A percentile compares a stretch with the other conserved stretches of the same genome.
These are phyloP conservation scores for Drosophila seguyi DNA, from an alignment of 1,140 invertebrate species.

Conservation along the genomic window DNA sequence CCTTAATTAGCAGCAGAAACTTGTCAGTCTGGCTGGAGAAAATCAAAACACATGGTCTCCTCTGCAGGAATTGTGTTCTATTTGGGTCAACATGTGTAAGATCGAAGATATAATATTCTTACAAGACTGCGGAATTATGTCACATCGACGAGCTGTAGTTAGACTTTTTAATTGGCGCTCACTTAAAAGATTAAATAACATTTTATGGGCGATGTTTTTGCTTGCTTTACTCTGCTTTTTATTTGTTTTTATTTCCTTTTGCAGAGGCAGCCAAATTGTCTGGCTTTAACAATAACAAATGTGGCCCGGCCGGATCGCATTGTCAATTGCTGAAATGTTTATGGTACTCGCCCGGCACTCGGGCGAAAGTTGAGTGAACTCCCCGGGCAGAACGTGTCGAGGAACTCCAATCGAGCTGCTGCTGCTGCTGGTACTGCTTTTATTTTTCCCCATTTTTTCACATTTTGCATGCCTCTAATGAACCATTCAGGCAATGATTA, in stretches of 20 bases:
- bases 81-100: constrained; percentile 31
- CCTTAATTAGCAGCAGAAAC: constrained; percentile 35
- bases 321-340: constrained; percentile 52
- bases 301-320: constrained; percentile 5
- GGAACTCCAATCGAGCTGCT: constrained; percentile 41
- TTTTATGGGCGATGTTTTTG: constrained; percentile 29
- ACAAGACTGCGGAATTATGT: constrained; percentile 15
- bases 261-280: constrained; percentile 48
- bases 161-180: constrained; percentile 48
- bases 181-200: constrained; percentile 51
- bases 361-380: constrained; percentile 44
- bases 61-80: constrained; percentile 5
- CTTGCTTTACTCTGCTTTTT: constrained; percentile 1
- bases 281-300: constrained; percentile 47
- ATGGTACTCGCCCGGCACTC: constrained; percentile 8
- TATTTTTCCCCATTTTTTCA: constrained; percentile 63
- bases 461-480: constrained; percentile 76
- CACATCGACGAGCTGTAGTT: constrained; percentile 16
- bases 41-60: constrained; percentile 20
- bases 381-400: constrained; percentile 45
- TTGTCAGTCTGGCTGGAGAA: constrained; percentile 1
- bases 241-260: constrained; percentile 16
- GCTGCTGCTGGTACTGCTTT: constrained; percentile 14
- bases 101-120: constrained; percentile 22
- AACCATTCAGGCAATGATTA: constrained; percentile 57